phyloP scores from a whole-genome alignment of 1,140 invertebrate species.

The Hyposmocoma kahamanoa region DNA sequence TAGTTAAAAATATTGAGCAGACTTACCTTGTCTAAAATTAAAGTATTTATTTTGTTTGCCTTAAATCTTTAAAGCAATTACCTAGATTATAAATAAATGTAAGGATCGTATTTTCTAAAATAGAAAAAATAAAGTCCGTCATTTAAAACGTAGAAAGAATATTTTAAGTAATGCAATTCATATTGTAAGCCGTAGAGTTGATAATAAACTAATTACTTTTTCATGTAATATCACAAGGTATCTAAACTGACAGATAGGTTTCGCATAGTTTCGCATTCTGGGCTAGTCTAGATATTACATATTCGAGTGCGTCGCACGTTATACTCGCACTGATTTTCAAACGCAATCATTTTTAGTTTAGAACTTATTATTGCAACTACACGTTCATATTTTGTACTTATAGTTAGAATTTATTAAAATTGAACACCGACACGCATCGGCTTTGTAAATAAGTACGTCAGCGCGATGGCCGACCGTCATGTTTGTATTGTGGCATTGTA shows the following conservation, averaged over 20 bases:
- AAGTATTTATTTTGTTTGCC: background rate
- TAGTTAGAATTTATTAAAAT: slow-evolving; percentile 9
- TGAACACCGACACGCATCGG: slow-evolving; percentile 19
- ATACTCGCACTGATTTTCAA: background rate
- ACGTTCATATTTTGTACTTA: slow-evolving; percentile 17
- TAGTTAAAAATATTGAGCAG: too few species aligned
- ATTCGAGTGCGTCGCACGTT: background rate
- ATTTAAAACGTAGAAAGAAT: background rate
- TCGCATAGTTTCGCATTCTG: too few species aligned
- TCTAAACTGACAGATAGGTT: too few species aligned
- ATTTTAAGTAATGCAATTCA: too few species aligned
- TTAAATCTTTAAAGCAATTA: slow-evolving; percentile 12
- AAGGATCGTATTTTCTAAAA: slow-evolving; percentile 6
- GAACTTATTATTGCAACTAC: background rate
- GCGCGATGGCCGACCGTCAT: slow-evolving; percentile 27
- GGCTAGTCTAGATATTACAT: too few species aligned
- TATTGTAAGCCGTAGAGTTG: too few species aligned
- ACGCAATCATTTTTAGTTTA: background rate
- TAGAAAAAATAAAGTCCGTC: slow-evolving; percentile 12
- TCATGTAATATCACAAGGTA: too few species aligned
- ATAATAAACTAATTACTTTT: too few species aligned
- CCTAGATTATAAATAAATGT: slow-evolving; percentile 11
- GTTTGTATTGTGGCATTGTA: slow-evolving; percentile 53
- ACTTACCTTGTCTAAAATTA: too few species aligned
- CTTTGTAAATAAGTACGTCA: slow-evolving; percentile 42